Evolutionary conservation across 2,888 invertebrate species (phyloP), one percentile per base, ranked within the genome.

Genomic region (Andrena fulva): DNA sequence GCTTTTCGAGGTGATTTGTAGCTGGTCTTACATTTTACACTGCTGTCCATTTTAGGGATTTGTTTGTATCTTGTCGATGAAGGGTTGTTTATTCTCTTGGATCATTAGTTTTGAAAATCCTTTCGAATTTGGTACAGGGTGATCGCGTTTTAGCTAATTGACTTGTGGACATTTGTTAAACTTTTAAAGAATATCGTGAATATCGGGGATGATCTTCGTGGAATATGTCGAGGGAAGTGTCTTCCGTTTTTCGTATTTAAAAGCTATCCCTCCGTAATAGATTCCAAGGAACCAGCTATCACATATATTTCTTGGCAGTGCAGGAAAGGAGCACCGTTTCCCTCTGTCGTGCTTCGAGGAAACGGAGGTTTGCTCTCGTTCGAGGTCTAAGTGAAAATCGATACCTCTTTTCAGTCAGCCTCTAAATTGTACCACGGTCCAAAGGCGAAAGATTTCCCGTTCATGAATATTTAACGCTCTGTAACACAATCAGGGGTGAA

Each of bases 391-490:
- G 70, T 81, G 81, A 76, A 75, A 76, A 82, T 81, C 82, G 75
- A 82, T 82, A 66, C 33, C 75, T 24, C 81, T 81, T 70, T 66
- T 20, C 59, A 69, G 63, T 27, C n/a, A 35, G 35, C 20, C 27
- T 74, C 69, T 60, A 75, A 74, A 75, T 75, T 56, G 67, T 82
- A 48, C 66, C 75, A 12, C 54, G 75, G 20, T 42, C 54, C 20
- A 66, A 54, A 71, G 76, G 68, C 71, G 82, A 71, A 81, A 76
- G 67, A 63, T 81, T 82, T 81, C 59, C 76, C 50, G 48, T 33
- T 76, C 76, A 68, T 82, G 82, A 82, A 82, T 82, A 81, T 81
- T 82, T 82, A 82, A 81, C 62, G 50, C 29, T 8, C 35, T 27
- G 60, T 76, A 71, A 76, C 74, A 63, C 75, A 72, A 77, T 77